Evolutionary conservation across 2,888 invertebrate species (phyloP), one percentile per base, ranked within the genome.

Genomic region (Plebejus argus): DNA sequence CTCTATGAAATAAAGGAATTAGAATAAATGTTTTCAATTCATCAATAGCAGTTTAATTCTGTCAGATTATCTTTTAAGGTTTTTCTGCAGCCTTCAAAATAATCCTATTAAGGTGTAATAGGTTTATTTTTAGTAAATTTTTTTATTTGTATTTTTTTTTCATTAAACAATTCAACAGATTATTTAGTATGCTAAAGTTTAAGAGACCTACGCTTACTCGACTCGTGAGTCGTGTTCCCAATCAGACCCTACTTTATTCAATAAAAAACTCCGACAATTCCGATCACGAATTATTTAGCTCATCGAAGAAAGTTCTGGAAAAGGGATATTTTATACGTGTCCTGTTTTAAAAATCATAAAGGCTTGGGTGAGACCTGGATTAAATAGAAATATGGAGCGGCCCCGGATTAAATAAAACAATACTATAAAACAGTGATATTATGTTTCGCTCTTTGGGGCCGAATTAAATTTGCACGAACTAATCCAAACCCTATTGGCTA

Each of bases 381-480:
- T n/a, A 71, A 39, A 28, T 39, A 20, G 71, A 71, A 71, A 71
- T 71, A 71, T 71, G 71, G 39, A 39, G 39, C 35, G 39, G 39
- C 10, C 39, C 39, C 8, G 71, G 71, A 35, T 71, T 71, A 71
- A 71, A 39, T 39, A n/a, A 71, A 71, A 71, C 35, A 71, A 71
- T 71, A 20, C 71, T 71, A 71, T 71, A 71, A 71, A 71, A 71
- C 71, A 10, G n/a, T 35, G 20, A 71, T 39, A 71, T 71, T 71
- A 71, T 71, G 71, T 71, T 71, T n/a, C 71, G 71, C 71, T 71
- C 39, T 71, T 70, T 71, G 35, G 71, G 71, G 71, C 39, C 39
- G 71, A 35, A 71, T 71, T 39, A 71, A 71, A 71, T 20, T 71
- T 71, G 35, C 39, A 71, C 39, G 39, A 35, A 71, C 71, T 71